Evolutionary conservation across 2,113 vertebrate genomes (phyloP).

Genomic region (Silurus meridionalis): DNA sequence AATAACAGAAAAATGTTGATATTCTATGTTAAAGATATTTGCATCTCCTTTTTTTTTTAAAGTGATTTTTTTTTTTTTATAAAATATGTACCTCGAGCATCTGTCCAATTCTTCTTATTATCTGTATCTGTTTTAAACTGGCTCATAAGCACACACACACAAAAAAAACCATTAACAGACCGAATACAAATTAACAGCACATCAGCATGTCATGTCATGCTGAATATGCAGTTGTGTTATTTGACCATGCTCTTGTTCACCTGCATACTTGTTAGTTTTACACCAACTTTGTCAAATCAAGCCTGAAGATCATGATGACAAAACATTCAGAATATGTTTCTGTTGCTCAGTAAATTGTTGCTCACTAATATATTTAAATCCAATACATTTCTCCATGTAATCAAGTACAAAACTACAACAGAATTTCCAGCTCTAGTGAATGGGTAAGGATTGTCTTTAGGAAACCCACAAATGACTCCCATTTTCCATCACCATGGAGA

Average conservation of each 20-base stretch:
- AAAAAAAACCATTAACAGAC: not conserved
- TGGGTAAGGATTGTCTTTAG: not conserved
- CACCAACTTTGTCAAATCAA: not conserved
- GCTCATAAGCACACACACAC: not conserved
- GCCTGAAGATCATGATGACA: not conserved
- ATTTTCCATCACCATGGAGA: not conserved
- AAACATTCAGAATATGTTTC: not conserved
- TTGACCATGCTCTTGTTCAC: not conserved
- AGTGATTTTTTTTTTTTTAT: not conserved
- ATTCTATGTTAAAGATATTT: not conserved
- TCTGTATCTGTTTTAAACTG: not conserved
- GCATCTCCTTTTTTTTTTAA: not conserved
- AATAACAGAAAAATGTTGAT: not conserved
- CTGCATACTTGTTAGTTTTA: not conserved
- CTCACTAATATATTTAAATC: not conserved
- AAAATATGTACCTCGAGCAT: not conserved
- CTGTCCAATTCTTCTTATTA: not conserved
- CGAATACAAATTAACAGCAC: not conserved
- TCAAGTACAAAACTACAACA: not conserved
- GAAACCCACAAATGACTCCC: not conserved
- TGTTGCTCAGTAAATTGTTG: not conserved
- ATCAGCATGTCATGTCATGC: not conserved
- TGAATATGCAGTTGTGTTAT: not conserved
- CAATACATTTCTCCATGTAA: not conserved
- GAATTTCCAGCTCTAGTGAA: not conserved